Percentiles rank a stretch among this genome's conserved stretches.
Evolutionary conservation across 1,140 invertebrate species (phyloP).

Genomic region (Heterodera carotae): DNA sequence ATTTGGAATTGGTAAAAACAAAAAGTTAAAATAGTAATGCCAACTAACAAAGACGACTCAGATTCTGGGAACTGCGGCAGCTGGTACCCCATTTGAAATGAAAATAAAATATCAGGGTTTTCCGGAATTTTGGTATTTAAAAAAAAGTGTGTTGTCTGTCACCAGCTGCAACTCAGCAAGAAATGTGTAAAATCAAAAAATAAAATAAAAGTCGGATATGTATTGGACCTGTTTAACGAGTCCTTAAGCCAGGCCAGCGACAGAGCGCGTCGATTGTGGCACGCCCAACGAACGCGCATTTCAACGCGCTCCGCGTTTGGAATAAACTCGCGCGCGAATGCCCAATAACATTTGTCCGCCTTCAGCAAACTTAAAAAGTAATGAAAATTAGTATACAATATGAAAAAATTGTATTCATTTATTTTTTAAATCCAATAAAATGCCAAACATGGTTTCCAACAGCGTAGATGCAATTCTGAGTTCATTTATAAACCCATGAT

Average conservation of each 20-base stretch:
- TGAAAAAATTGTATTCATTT: conserved; percentile 1
- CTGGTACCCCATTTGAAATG: too few relatives aligned
- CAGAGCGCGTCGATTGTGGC: conserved; percentile 30
- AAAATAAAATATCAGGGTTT: too few relatives aligned
- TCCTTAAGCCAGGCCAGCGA: conserved; percentile 51
- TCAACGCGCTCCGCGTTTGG: conserved; percentile 42
- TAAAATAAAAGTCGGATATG: neutral
- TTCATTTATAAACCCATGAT: too few relatives aligned
- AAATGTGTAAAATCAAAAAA: too few relatives aligned
- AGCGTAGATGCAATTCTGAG: too few relatives aligned
- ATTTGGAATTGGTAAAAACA: neutral
- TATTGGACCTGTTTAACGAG: conserved; percentile 45
- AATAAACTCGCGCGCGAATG: conserved; percentile 43
- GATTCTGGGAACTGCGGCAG: too few relatives aligned
- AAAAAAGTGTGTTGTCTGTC: too few relatives aligned
- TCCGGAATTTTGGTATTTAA: too few relatives aligned
- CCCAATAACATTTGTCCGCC: conserved; percentile 45
- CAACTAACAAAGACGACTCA: too few relatives aligned
- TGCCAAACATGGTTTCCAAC: too few relatives aligned
- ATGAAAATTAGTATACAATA: conserved; percentile 2
- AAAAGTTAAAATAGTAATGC: too few relatives aligned
- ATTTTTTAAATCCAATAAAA: conserved; percentile 25
- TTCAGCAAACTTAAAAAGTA: conserved; percentile 34
- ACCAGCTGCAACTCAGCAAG: too few relatives aligned
- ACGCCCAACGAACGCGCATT: conserved; percentile 39